Percentiles rank a stretch among this genome's conserved stretches.
These are phyloP conservation scores for Ectobius pallidus DNA, from an alignment of 2,888 invertebrate genomes.

Conservation along the genomic window DNA sequence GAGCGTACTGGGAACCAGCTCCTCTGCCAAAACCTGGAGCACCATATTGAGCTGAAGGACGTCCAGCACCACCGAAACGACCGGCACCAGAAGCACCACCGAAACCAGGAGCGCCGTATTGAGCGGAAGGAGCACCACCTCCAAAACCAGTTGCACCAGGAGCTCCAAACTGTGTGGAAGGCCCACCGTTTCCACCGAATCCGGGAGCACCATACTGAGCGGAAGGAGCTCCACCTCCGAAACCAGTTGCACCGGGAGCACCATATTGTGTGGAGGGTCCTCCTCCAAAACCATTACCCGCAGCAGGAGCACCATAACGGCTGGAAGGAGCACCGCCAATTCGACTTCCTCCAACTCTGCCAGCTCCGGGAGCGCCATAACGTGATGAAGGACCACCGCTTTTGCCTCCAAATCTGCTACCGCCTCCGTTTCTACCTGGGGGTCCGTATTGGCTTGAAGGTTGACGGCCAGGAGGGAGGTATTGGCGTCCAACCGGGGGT, in stretches of 20 bases:
- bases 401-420: background rate
- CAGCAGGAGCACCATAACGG: constrained; percentile 6
- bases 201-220: too few species aligned
- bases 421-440: too few species aligned
- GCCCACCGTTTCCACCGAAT: background rate
- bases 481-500: constrained; percentile 25
- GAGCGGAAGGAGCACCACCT: background rate
- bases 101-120: background rate
- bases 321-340: background rate
- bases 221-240: background rate
- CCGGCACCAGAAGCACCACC: background rate
- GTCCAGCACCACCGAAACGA: background rate
- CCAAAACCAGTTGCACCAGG: background rate
- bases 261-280: constrained; percentile 17
- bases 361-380: constrained; percentile 1
- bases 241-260: constrained; percentile 1
- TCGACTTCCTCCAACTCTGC: background rate
- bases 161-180: background rate
- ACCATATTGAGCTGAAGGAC: background rate
- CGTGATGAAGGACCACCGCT: constrained; percentile 35
- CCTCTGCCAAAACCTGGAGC: background rate
- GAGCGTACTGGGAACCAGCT: background rate
- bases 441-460: constrained; percentile 15
- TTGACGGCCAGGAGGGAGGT: constrained; percentile 25
- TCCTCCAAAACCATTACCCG: background rate